phyloP scores from a whole-genome alignment of 2,113 vertebrate species.

The Lophochroa leadbeateri region DNA sequence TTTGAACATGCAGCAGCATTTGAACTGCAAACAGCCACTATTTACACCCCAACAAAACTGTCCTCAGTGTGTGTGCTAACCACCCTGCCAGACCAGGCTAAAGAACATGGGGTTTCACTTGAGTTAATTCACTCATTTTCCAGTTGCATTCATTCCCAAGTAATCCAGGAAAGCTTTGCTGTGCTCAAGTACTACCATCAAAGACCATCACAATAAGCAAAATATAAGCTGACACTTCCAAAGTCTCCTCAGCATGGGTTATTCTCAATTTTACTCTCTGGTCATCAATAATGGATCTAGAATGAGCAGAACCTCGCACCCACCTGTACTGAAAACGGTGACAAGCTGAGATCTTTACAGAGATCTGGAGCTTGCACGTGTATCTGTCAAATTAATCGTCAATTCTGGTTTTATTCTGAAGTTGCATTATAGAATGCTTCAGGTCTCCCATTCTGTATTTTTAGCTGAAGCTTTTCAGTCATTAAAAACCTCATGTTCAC shows the following conservation, averaged over 20 bases:
- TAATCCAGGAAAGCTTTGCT: background rate
- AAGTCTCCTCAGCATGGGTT: background rate
- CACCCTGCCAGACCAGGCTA: background rate
- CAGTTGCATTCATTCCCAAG: background rate
- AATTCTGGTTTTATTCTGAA: background rate
- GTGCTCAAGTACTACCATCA: background rate
- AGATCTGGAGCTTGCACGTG: background rate
- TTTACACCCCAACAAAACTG: background rate
- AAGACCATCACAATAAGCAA: background rate
- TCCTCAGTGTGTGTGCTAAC: background rate
- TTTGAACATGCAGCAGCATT: background rate
- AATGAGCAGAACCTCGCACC: background rate
- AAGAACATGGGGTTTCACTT: background rate
- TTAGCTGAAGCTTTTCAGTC: background rate
- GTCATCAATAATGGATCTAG: background rate
- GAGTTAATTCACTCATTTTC: background rate
- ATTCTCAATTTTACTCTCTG: background rate
- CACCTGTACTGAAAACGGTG: background rate
- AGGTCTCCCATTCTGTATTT: background rate
- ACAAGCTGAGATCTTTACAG: background rate
- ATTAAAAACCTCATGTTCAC: background rate
- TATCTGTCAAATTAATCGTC: background rate
- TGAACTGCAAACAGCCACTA: background rate
- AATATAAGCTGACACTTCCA: background rate
- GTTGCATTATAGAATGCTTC: background rate